Conservation (phyloP, 2,797 vertebrate genomes). For the Sitta carolinensis region DNA sequence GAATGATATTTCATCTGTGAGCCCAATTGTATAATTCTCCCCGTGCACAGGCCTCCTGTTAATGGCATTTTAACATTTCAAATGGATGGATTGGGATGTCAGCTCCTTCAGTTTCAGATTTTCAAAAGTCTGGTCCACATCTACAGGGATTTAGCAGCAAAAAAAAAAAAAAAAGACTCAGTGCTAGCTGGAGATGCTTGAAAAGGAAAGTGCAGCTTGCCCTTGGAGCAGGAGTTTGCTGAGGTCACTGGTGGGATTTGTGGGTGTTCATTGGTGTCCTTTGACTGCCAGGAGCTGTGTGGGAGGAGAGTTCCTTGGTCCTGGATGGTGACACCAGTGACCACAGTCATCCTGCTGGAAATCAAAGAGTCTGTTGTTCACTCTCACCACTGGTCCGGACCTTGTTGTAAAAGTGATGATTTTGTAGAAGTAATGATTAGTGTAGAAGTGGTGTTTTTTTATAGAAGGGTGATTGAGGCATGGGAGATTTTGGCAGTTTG, state of each 20-base stretch:
- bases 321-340: not conserved
- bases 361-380: not conserved
- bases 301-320: not conserved
- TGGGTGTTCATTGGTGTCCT: not conserved
- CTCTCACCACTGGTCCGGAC: not conserved
- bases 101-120: not conserved
- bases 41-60: not conserved
- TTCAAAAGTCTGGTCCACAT: not conserved
- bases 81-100: not conserved
- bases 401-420: not conserved
- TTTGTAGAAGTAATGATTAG: not conserved
- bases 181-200: not conserved
- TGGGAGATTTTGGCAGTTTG: not conserved
- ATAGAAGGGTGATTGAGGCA: not conserved
- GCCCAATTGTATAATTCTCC: conserved; percentile 38
- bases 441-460: not conserved
- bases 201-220: not conserved
- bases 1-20: conserved; percentile 44
- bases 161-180: accelerated
- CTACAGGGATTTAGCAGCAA: not conserved
- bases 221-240: not conserved
- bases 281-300: not conserved
- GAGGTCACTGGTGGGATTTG: not conserved
- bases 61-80: not conserved
- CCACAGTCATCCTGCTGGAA: not conserved